Evolutionary conservation across 1,140 invertebrate genomes (phyloP).

Genomic region (Calephelis nemesis): DNA sequence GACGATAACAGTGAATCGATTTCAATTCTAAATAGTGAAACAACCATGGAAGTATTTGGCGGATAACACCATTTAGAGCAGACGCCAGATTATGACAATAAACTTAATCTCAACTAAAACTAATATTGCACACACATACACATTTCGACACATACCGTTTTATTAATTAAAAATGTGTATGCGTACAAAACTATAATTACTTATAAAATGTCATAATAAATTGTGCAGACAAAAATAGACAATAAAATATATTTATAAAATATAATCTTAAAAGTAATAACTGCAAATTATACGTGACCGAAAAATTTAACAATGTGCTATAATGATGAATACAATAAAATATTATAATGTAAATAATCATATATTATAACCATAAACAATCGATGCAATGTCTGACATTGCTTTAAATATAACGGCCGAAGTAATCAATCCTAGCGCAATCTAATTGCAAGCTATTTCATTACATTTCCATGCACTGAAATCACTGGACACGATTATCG

Average conservation of each 20-base stretch:
- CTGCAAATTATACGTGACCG: constrained; percentile 69
- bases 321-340: constrained; percentile 48
- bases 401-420: constrained; percentile 49
- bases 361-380: constrained; percentile 47
- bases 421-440: constrained; percentile 67
- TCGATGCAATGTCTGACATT: constrained; percentile 70
- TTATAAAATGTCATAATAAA: constrained; percentile 72
- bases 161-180: constrained; percentile 68
- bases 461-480: constrained; percentile 40
- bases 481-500: constrained; percentile 56
- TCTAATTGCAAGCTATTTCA: constrained; percentile 64
- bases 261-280: constrained; percentile 70
- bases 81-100: constrained; percentile 46
- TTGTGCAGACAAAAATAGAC: constrained; percentile 74
- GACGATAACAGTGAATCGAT: constrained; percentile 38
- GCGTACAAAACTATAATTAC: constrained; percentile 69
- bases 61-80: constrained; percentile 36
- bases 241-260: constrained; percentile 76
- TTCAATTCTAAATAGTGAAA: constrained; percentile 62
- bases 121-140: constrained; percentile 79
- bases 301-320: constrained; percentile 59
- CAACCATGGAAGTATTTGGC: constrained; percentile 58
- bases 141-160: constrained; percentile 63
- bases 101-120: constrained; percentile 66
- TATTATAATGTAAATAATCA: constrained; percentile 33